Evolutionary conservation across 2,797 vertebrate species (phyloP), one percentile per base, ranked within the genome.

Genomic region (Tarsius wallacei): DNA sequence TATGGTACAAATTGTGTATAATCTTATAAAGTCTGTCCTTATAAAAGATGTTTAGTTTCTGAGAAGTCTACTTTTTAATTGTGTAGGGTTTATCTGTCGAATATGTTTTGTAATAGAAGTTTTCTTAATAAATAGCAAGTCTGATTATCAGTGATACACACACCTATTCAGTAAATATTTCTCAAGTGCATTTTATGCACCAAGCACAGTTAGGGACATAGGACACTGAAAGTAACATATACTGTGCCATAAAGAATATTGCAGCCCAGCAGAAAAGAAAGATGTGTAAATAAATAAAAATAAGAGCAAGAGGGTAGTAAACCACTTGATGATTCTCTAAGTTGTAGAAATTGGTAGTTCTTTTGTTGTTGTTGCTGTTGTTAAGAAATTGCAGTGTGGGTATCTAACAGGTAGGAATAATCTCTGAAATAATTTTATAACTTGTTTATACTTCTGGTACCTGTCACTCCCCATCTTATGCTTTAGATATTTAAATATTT

Each of bases 401-500:
- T 42, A 92, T 59, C 11, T 80, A 83, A 21, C 11, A 91, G 28
- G 21, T 14, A 87, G 64, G 6, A 93, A 88, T 86, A 84, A 83
- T 77, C 76, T 93, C 53, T 70, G 94, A 93, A 87, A 73, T 85
- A 77, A 53, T 90, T 86, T 73, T 74, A 13, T 21, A 83, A 15
- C 17, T 84, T 96, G 2, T 82, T 90, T 82, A 53, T 77, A 88
- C 66, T 90, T 80, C 61, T 31, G 53, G 61, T 24, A 94, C 11
- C 51, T 82, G 51, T 31, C 13, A 85, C 6, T 71, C 36, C 90
- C 15, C 8, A 61, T 47, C 12, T 94, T 88, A 81, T 61, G 49
- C 49, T 81, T 57, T 0, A 87, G 33, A 83, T 74, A 95, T 93
- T 97, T 90, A 90, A 95, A 85, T 91, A 83, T 85, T 17, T 85